Evolutionary conservation across 2,888 invertebrate species (phyloP).

Genomic region (Tigriopus californicus): DNA sequence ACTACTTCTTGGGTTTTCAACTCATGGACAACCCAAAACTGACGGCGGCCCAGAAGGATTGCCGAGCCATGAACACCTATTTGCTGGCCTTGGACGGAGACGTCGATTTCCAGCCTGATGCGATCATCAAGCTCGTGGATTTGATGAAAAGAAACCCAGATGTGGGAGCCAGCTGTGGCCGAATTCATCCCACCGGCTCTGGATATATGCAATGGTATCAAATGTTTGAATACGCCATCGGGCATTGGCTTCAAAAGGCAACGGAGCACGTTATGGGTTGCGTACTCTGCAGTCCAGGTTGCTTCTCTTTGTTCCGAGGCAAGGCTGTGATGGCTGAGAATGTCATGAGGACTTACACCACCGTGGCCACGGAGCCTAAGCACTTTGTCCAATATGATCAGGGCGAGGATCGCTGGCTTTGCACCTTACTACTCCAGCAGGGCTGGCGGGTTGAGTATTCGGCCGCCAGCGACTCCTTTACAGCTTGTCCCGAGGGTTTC

Average conservation of each 20-base stretch:
- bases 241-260: conserved; percentile 81
- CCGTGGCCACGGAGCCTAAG: conserved; percentile 50
- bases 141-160: conserved; percentile 58
- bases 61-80: conserved; percentile 49
- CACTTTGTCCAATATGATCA: conserved; percentile 85
- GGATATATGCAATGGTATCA: conserved; percentile 71
- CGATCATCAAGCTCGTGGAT: conserved; percentile 57
- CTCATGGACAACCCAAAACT: conserved; percentile 46
- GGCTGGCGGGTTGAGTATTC: conserved; percentile 32
- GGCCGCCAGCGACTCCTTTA: conserved; percentile 28
- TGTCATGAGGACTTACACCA: conserved; percentile 72
- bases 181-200: conserved; percentile 69
- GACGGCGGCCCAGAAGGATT: conserved; percentile 40
- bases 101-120: conserved; percentile 63
- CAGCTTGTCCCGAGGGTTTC: conserved; percentile 34
- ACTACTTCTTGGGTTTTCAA: conserved; percentile 62
- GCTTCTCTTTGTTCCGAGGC: conserved; percentile 73
- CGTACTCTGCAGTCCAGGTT: conserved; percentile 76
- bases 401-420: conserved; percentile 39
- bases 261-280: conserved; percentile 76
- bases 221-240: conserved; percentile 74
- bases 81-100: conserved; percentile 69
- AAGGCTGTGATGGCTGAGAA: conserved; percentile 75
- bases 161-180: conserved; percentile 68
- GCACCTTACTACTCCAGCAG: conserved; percentile 35